These are phyloP conservation scores for Pachypeltis micranthus DNA, from an alignment of 1,140 invertebrate species.

Conservation along the genomic window DNA sequence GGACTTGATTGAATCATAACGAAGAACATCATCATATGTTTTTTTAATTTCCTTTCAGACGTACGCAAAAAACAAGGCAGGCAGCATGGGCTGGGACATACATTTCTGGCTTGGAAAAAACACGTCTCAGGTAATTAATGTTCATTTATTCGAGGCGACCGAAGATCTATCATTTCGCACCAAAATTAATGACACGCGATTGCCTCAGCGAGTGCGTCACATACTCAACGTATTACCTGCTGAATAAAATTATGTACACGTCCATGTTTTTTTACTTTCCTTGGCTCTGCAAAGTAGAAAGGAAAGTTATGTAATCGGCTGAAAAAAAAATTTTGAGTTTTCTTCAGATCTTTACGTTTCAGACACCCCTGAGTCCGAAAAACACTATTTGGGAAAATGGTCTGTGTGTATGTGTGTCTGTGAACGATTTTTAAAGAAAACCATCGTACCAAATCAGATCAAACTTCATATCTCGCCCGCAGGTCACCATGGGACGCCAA, in stretches of 20 bases:
- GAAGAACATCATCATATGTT: constrained; percentile 8
- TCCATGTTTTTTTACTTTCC: neutral
- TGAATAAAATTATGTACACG: neutral
- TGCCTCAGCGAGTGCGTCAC: neutral
- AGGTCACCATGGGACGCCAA: no score
- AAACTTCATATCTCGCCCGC: no score
- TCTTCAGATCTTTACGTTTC: no score
- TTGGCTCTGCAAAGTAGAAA: neutral
- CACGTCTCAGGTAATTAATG: constrained; percentile 49
- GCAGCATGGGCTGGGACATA: constrained; percentile 62
- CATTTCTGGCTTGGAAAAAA: constrained; percentile 82
- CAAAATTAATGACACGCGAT: neutral
- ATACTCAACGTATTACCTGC: no score
- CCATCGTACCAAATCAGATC: no score
- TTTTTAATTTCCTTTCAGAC: constrained; percentile 40
- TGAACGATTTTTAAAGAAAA: no score
- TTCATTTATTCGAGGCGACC: neutral
- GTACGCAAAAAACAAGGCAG: constrained; percentile 40
- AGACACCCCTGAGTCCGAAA: no score
- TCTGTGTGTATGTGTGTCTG: no score
- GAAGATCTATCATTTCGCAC: neutral
- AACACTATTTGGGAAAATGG: no score
- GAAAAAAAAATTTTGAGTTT: no score
- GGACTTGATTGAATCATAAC: neutral
- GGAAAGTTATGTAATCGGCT: neutral